Conservation (phyloP, 2,113 vertebrate genomes). For the Murina feae region DNA sequence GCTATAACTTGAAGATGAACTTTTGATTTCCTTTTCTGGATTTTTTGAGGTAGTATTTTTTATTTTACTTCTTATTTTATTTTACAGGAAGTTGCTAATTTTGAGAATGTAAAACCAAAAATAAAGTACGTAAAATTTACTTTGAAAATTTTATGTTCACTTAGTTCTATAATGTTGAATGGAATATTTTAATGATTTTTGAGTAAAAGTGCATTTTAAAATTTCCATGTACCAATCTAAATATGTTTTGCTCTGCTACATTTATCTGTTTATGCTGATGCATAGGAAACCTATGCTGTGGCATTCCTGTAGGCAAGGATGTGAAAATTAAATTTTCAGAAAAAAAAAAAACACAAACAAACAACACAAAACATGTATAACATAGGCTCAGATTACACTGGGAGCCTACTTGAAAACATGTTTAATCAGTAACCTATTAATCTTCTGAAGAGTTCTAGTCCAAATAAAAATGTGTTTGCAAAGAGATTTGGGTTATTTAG, state of each 20-base stretch:
- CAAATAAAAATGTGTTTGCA: slow-evolving; percentile 72
- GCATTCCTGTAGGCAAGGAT: neutral
- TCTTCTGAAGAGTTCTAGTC: slow-evolving; percentile 74
- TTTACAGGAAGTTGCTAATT: slow-evolving; percentile 81
- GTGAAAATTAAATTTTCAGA: slow-evolving; percentile 52
- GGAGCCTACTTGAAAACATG: slow-evolving; percentile 63
- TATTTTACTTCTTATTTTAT: slow-evolving; percentile 55
- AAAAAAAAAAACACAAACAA: too few species aligned
- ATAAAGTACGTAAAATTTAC: slow-evolving; percentile 83
- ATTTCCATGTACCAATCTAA: neutral
- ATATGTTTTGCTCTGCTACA: neutral
- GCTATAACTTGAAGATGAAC: neutral
- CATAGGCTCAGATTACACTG: slow-evolving; percentile 60
- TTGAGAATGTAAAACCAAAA: slow-evolving; percentile 75
- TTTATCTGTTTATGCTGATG: slow-evolving; percentile 47
- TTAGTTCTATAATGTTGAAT: slow-evolving; percentile 21
- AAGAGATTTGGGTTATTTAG: slow-evolving; percentile 71
- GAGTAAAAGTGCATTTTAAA: neutral
- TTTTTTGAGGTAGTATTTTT: slow-evolving; percentile 45
- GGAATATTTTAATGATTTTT: slow-evolving; percentile 21
- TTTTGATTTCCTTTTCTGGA: neutral
- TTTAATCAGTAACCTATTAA: slow-evolving; percentile 75
- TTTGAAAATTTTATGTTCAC: slow-evolving; percentile 42
- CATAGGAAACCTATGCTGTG: neutral
- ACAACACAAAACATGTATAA: slow-evolving; percentile 29